Evolutionary conservation across 2,797 vertebrate species (phyloP).

Genomic region (Schizopygopsis malacanthus): DNA sequence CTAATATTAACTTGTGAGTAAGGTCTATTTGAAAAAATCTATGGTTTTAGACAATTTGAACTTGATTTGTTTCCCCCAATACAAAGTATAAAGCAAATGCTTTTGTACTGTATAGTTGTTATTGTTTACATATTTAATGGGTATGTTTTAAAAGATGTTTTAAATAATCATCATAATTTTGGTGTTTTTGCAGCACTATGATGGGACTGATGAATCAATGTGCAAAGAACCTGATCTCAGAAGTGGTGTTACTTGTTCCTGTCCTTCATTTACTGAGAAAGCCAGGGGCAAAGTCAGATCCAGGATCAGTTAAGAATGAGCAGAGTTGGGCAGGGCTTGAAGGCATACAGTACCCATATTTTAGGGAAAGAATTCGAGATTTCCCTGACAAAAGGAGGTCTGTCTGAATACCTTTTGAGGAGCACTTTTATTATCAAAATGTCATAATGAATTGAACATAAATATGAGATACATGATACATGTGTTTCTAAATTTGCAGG

Average conservation of each 20-base stretch:
- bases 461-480: background rate
- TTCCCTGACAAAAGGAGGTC: slow-evolving; percentile 62
- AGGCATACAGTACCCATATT: slow-evolving; percentile 36
- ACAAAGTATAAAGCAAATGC: background rate
- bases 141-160: no score
- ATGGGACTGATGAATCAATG: slow-evolving; percentile 68
- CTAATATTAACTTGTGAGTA: slow-evolving; percentile 59
- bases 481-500: slow-evolving; percentile 56
- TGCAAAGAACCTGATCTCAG: slow-evolving; percentile 9
- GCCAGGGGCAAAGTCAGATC: slow-evolving; percentile 14
- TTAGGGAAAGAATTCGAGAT: slow-evolving; percentile 57
- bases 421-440: background rate
- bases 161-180: background rate
- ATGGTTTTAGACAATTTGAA: no score
- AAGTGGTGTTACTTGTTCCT: slow-evolving; percentile 74
- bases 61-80: no score
- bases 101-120: background rate
- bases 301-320: slow-evolving; percentile 62
- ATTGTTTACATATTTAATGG: background rate
- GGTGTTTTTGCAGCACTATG: slow-evolving; percentile 62
- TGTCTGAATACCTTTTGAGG: background rate
- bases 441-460: background rate
- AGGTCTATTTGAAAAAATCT: no score
- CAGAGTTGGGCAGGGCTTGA: slow-evolving; percentile 68
- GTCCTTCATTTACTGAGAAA: slow-evolving; percentile 68